Base-by-base conservation (phyloP, 2,888 invertebrate genomes). In the Corbicula japonica region DNA sequence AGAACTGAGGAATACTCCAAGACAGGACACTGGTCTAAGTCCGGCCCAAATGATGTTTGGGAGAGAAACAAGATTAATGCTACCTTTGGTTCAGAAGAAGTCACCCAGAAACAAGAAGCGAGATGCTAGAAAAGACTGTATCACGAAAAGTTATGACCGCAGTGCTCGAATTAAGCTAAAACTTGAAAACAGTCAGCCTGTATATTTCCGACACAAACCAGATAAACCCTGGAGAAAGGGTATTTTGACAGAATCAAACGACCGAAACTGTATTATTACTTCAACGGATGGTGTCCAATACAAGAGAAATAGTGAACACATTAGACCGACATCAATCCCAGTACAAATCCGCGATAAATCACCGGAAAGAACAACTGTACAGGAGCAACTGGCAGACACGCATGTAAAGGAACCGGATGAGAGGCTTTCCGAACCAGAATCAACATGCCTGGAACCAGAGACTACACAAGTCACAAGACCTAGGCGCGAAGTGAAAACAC, bases 1-100 rank as follows among this genome's bases (percentile, higher is more conserved):
- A 41, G 82, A 85, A 52, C 80, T 71, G 38, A 70, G 82, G 28
- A 84, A 82, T 30, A 82, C 84, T 26, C 82, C 80, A 12, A 28
- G 80, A 21, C 60, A 71, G 21, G 79, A 76, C 65, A 84, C 77
- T 15, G 62, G 68, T 10, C 26, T 65, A 23, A 81, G 79, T 71
- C 81, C 74, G 35, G 38, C 52, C 15, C 38, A 81, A 72, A 79
- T 82, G 71, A 41, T 84, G 68, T 82, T 84, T 54, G 68, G 68
- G 1, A 30, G 71, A 50, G 44, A 56, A 63, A 72, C 73, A 18
- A 34, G 81, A n/a, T 73, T 76, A 41, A 62, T 73, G 21, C 18
- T 81, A 58, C 80, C 78, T 21, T 34, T 12, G 3, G 18, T 63
- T 10, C 18, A 5, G 8, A 23, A 38, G 18, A 41, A 41, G 48